Evolutionary conservation across 37 sponge, comb jelly and placozoan species (phyloP), one percentile per base, ranked within the genome.

Genomic region (Haliclona indistincta): DNA sequence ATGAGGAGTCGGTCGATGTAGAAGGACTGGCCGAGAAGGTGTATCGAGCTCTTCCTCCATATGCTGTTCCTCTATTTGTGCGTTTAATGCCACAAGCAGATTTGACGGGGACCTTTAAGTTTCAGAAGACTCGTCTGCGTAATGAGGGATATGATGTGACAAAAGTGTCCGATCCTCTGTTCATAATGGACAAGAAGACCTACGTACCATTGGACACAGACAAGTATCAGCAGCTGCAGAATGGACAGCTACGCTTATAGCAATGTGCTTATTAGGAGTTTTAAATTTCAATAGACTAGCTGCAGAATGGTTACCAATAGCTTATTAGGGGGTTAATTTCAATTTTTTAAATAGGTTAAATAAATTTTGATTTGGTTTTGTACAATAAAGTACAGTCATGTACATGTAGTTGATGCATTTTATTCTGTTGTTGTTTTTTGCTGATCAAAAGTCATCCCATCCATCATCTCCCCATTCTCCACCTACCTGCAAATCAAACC

Each of bases 21-120:
- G 38, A 45, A 17, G 75, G 56, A 1, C 56, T 94, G 38, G 66
- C 75, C 15, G 34, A 45, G 36, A 58, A 86, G 20, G 55, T 94
- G 5, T 63, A 41, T 52, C 29, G 19, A 19, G 23, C 35, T 17
- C 69, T 93, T 19, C 94, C 94, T 6, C 1, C 76, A 0, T 93
- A 93, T 60, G 89, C 89, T 2, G 67, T 86, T 19, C 94, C 94
- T 38, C 15, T 89, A 33, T 93, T 93, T 66, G 62, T 93, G 13
- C 79, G 94, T 26, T 33, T 90, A n/a, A 40, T 67, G 3, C 28
- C 58, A n/a, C 73, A 45, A 20, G 68, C 73, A 11, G 73, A 80
- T 5, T 39, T 85, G 25, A 93, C 94, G 0, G 65, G 74, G 2
- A 93, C 94, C 0, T 79, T 71, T 68, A 93, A 93, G 44, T 73